Conservation (phyloP, 2,888 invertebrate genomes). For the Leptinotarsa rubiginosa region DNA sequence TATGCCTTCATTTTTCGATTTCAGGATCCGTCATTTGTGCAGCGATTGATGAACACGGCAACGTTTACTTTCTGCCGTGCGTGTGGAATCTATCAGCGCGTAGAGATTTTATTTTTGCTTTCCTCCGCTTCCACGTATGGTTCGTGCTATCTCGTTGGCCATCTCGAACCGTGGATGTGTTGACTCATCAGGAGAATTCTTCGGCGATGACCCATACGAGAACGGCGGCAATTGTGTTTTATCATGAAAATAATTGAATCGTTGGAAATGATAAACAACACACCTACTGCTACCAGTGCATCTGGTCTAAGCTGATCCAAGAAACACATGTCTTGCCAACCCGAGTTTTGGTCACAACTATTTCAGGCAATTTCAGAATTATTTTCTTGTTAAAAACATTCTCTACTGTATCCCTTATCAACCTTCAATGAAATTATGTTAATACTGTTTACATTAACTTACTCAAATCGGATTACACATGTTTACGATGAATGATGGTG, state of each 20-base stretch:
- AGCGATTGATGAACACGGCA: background rate
- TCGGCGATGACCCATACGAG: slow-evolving; percentile 10
- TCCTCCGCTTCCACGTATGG: slow-evolving; percentile 16
- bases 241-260: slow-evolving; percentile 8
- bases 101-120: slow-evolving; percentile 2
- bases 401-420: background rate
- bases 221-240: background rate
- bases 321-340: background rate
- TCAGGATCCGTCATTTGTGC: background rate
- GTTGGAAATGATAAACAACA: background rate
- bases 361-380: background rate
- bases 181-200: slow-evolving; percentile 7
- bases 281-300: background rate
- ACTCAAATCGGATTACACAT: slow-evolving; percentile 2
- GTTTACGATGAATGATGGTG: background rate
- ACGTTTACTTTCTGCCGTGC: background rate
- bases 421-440: background rate
- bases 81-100: background rate
- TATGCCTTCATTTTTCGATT: background rate
- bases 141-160: slow-evolving; percentile 13
- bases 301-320: background rate
- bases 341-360: background rate
- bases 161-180: slow-evolving; percentile 4
- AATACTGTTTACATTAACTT: background rate
- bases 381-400: too few relatives aligned